A percentile compares a stretch with the other conserved stretches of the same genome.
These are phyloP conservation scores for Theropithecus gelada DNA, from an alignment of 2,113 vertebrate genomes.

Conservation along the genomic window DNA sequence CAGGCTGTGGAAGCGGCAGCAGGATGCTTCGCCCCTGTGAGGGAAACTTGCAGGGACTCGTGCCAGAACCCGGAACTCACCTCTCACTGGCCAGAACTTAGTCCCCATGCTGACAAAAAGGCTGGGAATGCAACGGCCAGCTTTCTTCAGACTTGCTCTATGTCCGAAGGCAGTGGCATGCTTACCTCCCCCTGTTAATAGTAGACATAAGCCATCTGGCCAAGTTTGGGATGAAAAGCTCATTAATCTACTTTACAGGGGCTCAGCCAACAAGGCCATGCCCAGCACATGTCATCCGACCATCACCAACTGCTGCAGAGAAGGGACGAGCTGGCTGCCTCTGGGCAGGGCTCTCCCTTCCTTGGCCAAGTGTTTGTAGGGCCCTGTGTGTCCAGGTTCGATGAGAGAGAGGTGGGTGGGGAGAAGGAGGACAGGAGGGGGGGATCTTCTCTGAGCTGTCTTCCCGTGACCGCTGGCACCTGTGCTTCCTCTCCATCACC, in stretches of 20 bases:
- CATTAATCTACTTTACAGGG: background rate
- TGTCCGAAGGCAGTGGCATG: background rate
- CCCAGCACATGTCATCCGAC: no score
- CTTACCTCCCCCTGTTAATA: background rate
- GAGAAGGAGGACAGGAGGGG: no score
- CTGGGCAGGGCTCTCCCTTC: background rate
- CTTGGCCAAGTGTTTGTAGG: background rate
- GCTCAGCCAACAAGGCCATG: background rate
- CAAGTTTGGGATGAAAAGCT: background rate
- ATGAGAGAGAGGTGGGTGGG: background rate
- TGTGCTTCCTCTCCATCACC: constrained; percentile 40
- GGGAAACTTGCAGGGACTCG: background rate
- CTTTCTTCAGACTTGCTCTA: background rate
- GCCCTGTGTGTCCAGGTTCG: background rate
- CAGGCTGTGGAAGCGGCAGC: no score
- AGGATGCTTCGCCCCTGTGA: no score
- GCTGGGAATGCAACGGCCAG: background rate
- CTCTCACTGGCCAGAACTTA: background rate
- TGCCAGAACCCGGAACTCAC: no score
- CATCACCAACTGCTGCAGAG: background rate
- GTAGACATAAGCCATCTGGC: background rate
- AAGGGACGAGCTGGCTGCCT: background rate
- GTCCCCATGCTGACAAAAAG: background rate
- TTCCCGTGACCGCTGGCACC: constrained; percentile 24
- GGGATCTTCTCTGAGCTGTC: background rate